Evolutionary conservation across 2,797 vertebrate species (phyloP).

Genomic region (Cossypha niveicapilla): DNA sequence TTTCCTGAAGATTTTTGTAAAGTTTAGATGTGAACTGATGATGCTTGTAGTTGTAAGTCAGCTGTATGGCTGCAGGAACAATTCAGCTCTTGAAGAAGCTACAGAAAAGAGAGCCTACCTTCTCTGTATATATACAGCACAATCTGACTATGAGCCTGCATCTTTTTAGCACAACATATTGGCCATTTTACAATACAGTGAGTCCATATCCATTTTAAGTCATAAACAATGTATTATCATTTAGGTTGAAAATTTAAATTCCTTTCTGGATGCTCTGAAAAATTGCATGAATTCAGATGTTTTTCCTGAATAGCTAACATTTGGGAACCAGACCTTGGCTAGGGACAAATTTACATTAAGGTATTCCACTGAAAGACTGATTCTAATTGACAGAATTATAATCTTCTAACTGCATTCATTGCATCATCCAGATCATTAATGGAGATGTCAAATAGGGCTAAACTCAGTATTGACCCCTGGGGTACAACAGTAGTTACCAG

Average conservation of each 20-base stretch:
- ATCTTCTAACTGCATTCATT: not conserved
- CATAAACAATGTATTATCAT: not conserved
- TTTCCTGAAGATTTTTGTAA: not conserved
- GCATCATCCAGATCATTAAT: not conserved
- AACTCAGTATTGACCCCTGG: not conserved
- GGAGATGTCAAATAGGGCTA: not conserved
- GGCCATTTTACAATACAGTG: not conserved
- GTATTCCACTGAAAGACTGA: not conserved
- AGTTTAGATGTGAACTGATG: not conserved
- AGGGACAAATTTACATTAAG: not conserved
- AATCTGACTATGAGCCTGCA: not conserved
- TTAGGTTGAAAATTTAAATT: not conserved
- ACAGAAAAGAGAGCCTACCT: not conserved
- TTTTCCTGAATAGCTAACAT: not conserved
- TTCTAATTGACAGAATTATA: not conserved
- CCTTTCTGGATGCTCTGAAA: not conserved
- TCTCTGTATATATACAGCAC: not conserved
- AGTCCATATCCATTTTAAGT: not conserved
- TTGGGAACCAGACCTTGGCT: not conserved
- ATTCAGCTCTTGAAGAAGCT: not conserved
- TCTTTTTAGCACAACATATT: not conserved
- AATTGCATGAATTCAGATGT: not conserved
- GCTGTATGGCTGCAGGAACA: not conserved
- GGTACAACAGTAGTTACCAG: not conserved
- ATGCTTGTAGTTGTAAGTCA: not conserved